Base-by-base conservation (phyloP, 2,888 invertebrate genomes). In the Harpagoxenus sublaevis region DNA sequence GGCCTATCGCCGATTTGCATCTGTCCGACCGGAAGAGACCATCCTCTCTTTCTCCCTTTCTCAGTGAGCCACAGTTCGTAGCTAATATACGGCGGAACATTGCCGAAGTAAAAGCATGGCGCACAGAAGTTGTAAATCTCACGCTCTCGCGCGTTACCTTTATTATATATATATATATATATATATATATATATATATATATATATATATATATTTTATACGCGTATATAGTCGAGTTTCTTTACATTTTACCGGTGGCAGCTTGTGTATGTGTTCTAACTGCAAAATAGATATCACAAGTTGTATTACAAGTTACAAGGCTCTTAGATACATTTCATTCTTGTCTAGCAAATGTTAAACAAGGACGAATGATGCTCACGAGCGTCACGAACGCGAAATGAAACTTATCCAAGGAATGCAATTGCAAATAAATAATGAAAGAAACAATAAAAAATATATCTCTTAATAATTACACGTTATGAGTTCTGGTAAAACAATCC, bases 1-100 rank as follows among this genome's bases (percentile, higher is more conserved):
- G 39, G 57, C 62, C 70, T 70, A 60, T 81, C 60, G 60, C 12
- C 60, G 48, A 81, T 81, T 81, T 81, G 73, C 79, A 81, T 81
- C 79, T 73, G 60, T 73, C 31, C 60, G 48, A 81, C 60, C 73
- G 73, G 79, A 81, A 81, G 79, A 73, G 71, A 35, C 53, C 53
- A 31, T 35, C 45, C 42, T 42, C 18, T 55, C 51, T 18, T 28
- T 77, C 53, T 78, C 45, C 15, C 53, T 78, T 15, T 66, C 31
- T 18, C 57, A 35, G 8, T 31, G 45, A 68, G 15, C 45, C 39
- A 65, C 42, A 28, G 35, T 71, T 79, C 28, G 57, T 53, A 68
- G 53, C 18, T 68, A 79, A 84, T 84, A 62, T 78, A 78, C 51
- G 53, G 31, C 23, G 68, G 31, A 63, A 70, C 66, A 31, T 45